phyloP scores from a whole-genome alignment of 2,797 vertebrate species.

The Acridotheres tristis region DNA sequence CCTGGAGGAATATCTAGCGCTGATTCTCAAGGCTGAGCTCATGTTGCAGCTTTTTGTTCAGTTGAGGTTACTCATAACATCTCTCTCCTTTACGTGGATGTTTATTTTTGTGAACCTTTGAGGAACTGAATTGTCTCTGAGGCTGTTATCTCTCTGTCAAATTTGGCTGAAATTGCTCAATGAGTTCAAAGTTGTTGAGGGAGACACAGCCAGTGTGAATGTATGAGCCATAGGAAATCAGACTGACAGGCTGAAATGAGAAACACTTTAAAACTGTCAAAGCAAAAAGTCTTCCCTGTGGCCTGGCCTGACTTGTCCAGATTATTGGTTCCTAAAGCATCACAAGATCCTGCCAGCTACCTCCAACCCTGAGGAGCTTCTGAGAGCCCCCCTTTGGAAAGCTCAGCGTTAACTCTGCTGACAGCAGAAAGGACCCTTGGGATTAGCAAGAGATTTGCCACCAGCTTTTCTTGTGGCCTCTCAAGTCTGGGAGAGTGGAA shows the following conservation, averaged over 20 bases:
- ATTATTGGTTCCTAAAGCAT: not conserved
- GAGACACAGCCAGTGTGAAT: slow-evolving; percentile 15
- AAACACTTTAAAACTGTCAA: slow-evolving; percentile 25
- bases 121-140: slow-evolving; percentile 39
- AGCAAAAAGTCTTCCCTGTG: not conserved
- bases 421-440: not conserved
- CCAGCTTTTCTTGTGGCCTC: not conserved
- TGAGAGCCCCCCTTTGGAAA: not conserved
- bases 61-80: slow-evolving; percentile 42
- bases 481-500: not conserved
- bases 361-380: not conserved
- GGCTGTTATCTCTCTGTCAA: slow-evolving; percentile 51
- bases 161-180: slow-evolving; percentile 59
- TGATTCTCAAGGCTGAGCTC: not conserved
- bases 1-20: not conserved
- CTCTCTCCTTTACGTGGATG: slow-evolving; percentile 11
- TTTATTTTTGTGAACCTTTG: slow-evolving; percentile 46
- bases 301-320: not conserved
- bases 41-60: not conserved
- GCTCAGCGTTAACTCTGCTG: not conserved
- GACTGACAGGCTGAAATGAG: slow-evolving; percentile 44
- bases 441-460: not conserved
- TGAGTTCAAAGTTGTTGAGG: slow-evolving; percentile 54
- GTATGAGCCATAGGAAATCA: slow-evolving; percentile 24
- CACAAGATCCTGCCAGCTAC: not conserved